Percentiles rank a stretch among this genome's conserved stretches.
These are phyloP conservation scores for Caenorhabditis panamensis DNA, from an alignment of 2,888 invertebrate genomes.

Conservation along the genomic window DNA sequence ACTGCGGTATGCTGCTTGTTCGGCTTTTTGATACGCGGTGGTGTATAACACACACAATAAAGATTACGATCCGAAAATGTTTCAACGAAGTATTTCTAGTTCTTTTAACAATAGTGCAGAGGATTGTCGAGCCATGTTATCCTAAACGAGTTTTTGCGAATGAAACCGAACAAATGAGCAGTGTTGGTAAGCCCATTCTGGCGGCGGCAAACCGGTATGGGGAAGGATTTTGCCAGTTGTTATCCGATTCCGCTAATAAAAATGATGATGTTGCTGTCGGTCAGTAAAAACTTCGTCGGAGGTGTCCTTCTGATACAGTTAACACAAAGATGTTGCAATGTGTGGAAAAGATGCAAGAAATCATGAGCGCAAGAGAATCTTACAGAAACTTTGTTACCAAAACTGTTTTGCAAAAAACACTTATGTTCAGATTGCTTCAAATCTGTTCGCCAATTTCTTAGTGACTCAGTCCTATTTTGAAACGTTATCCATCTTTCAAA, in stretches of 20 bases:
- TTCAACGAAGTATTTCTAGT: conserved; percentile 42
- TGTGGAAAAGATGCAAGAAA: no score
- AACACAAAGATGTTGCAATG: not conserved
- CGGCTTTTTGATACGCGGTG: conserved; percentile 61
- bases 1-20: conserved; percentile 36
- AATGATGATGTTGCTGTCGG: conserved; percentile 6
- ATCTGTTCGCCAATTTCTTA: conserved; percentile 9
- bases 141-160: conserved; percentile 46
- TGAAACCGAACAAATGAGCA: conserved; percentile 38
- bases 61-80: conserved; percentile 52
- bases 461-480: not conserved
- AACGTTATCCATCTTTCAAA: not conserved
- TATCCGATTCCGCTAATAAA: conserved; percentile 23
- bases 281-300: not conserved
- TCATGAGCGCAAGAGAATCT: no score
- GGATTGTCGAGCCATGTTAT: conserved; percentile 57
- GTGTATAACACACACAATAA: conserved; percentile 62
- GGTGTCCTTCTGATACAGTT: not conserved
- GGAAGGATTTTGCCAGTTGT: conserved; percentile 1
- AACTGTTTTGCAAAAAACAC: no score
- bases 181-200: conserved; percentile 26
- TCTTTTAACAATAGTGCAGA: conserved; percentile 47
- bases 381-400: not conserved
- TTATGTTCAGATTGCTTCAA: no score
- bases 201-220: conserved; percentile 38